These are phyloP conservation scores for Rutilus rutilus DNA, from an alignment of 2,113 vertebrate species.

Conservation along the genomic window DNA sequence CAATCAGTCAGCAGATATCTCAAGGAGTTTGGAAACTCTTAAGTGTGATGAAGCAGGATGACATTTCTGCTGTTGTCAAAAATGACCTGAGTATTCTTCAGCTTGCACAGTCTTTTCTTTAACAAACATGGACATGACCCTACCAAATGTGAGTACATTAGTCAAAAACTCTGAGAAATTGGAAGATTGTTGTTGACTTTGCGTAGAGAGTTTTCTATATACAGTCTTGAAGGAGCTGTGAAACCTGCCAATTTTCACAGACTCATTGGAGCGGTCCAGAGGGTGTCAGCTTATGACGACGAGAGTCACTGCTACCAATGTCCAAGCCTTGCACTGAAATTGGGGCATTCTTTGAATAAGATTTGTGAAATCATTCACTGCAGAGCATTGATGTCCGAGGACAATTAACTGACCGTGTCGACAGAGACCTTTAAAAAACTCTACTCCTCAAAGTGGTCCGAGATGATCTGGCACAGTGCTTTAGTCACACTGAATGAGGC, in stretches of 20 bases:
- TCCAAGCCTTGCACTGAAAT: slow-evolving; percentile 49
- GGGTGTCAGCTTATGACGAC: slow-evolving; percentile 43
- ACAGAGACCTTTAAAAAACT: slow-evolving; percentile 21
- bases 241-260: slow-evolving; percentile 42
- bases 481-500: neutral
- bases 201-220: slow-evolving; percentile 22
- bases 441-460: slow-evolving; percentile 8
- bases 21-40: too few species aligned
- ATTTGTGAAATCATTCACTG: slow-evolving; percentile 54
- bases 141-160: slow-evolving; percentile 44
- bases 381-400: slow-evolving; percentile 41
- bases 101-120: slow-evolving; percentile 44
- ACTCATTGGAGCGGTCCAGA: slow-evolving; percentile 48
- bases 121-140: slow-evolving; percentile 56
- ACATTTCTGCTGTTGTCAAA: too few species aligned
- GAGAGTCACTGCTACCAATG: slow-evolving; percentile 36
- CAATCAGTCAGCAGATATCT: too few species aligned
- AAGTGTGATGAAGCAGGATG: too few species aligned
- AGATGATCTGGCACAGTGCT: slow-evolving; percentile 1
- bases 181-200: slow-evolving; percentile 19
- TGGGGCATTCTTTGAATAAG: slow-evolving; percentile 49
- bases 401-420: neutral
- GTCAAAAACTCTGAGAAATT: slow-evolving; percentile 24
- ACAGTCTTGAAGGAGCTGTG: slow-evolving; percentile 51
- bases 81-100: slow-evolving; percentile 40